Conservation (phyloP, 1,140 invertebrate genomes). For the Araneus ventricosus region DNA sequence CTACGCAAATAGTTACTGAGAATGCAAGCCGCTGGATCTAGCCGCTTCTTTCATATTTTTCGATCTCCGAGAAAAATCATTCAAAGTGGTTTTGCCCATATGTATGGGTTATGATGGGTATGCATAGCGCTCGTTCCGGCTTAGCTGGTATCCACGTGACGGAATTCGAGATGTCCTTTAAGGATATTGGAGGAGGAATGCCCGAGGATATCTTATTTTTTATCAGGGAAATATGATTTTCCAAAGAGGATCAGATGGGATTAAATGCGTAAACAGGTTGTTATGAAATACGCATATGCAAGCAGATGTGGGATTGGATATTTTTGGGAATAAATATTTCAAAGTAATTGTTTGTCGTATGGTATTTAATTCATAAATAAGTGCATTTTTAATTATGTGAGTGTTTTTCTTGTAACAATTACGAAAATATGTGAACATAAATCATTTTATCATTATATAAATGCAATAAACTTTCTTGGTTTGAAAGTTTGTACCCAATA, state of each 20-base stretch:
- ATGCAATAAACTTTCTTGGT: too few species aligned
- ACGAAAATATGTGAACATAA: too few species aligned
- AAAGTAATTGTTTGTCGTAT: neutral
- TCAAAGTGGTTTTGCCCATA: constrained; percentile 19
- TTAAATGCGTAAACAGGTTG: neutral
- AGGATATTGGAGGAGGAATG: neutral
- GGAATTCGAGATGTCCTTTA: neutral
- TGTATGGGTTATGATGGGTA: neutral
- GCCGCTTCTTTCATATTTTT: constrained; percentile 6
- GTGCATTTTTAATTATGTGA: neutral
- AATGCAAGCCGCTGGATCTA: neutral
- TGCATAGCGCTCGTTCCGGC: neutral
- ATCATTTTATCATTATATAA: too few species aligned
- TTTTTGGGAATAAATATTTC: neutral
- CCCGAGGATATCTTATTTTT: neutral
- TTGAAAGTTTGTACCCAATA: too few species aligned
- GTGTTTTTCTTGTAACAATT: too few species aligned
- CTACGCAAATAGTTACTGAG: neutral
- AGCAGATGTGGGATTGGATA: neutral
- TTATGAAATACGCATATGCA: neutral
- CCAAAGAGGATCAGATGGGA: neutral
- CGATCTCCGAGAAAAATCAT: neutral
- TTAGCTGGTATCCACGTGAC: neutral
- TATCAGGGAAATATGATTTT: neutral
- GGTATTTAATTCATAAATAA: neutral